These are phyloP conservation scores for Philaethria dido DNA, from an alignment of 2,888 invertebrate genomes.

Conservation along the genomic window DNA sequence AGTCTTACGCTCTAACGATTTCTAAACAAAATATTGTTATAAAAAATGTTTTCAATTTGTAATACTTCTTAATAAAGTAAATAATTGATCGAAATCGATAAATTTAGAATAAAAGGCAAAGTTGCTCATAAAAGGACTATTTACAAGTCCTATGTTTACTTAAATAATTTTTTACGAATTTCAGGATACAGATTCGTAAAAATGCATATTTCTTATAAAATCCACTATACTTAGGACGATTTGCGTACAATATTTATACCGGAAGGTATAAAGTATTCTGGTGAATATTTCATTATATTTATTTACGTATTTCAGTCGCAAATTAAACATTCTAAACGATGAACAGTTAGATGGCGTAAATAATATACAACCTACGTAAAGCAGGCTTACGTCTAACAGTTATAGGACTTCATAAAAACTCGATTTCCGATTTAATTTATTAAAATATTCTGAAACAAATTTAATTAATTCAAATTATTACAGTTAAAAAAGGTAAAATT, in stretches of 20 bases:
- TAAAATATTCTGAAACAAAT: neutral
- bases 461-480: slow-evolving; percentile 1
- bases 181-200: neutral
- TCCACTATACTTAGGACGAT: neutral
- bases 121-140: neutral
- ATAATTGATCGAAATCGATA: neutral
- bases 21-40: slow-evolving; percentile 22
- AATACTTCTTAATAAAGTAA: slow-evolving; percentile 16
- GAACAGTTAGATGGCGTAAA: slow-evolving; percentile 18
- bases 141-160: neutral
- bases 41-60: slow-evolving; percentile 16
- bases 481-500: slow-evolving; percentile 6
- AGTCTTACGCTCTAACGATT: slow-evolving; percentile 36
- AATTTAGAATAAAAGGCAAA: slow-evolving; percentile 1
- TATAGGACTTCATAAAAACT: slow-evolving; percentile 30
- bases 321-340: slow-evolving; percentile 20
- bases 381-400: slow-evolving; percentile 36
- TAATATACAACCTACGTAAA: slow-evolving; percentile 31
- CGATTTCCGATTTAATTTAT: slow-evolving; percentile 6
- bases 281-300: neutral
- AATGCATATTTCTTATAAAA: neutral
- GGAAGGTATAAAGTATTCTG: neutral
- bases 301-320: slow-evolving; percentile 14
- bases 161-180: slow-evolving; percentile 3
- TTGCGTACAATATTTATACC: neutral